These are phyloP conservation scores for Drosophila sordidula DNA, from an alignment of 2,888 invertebrate genomes.

Conservation along the genomic window DNA sequence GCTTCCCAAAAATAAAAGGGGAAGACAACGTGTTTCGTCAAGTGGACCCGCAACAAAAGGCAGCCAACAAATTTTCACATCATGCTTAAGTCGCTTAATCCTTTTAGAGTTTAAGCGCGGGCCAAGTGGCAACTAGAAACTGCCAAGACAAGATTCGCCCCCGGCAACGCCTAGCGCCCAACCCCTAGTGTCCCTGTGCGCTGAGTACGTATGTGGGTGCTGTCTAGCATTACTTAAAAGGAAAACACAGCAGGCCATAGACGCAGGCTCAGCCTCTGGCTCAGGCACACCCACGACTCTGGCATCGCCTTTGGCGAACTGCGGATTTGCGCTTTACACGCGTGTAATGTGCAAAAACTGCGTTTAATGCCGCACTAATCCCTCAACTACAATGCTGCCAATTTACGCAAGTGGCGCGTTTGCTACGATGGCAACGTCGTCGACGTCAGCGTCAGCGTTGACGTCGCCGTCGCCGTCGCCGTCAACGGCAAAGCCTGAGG, in stretches of 20 bases:
- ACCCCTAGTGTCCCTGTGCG: neutral
- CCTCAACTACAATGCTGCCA: slow-evolving; percentile 81
- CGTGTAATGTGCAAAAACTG: slow-evolving; percentile 82
- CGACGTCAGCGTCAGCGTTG: neutral
- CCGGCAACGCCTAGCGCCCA: slow-evolving; percentile 4
- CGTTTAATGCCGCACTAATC: slow-evolving; percentile 81
- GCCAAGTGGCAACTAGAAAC: slow-evolving; percentile 62
- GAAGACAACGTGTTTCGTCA: slow-evolving; percentile 42
- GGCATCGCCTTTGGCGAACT: slow-evolving; percentile 53
- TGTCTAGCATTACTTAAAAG: slow-evolving; percentile 66
- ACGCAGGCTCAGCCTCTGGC: neutral
- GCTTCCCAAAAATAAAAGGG: slow-evolving; percentile 5
- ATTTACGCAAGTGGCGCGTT: slow-evolving; percentile 77
- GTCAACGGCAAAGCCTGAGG: slow-evolving; percentile 39
- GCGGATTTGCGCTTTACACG: slow-evolving; percentile 75
- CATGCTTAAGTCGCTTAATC: slow-evolving; percentile 76
- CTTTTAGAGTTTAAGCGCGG: slow-evolving; percentile 73
- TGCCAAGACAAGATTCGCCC: slow-evolving; percentile 49
- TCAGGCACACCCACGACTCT: slow-evolving; percentile 19
- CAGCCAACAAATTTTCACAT: slow-evolving; percentile 77
- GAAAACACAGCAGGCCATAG: slow-evolving; percentile 37
- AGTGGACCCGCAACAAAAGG: slow-evolving; percentile 45
- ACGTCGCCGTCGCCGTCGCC: neutral
- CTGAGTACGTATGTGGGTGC: slow-evolving; percentile 23
- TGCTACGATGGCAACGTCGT: slow-evolving; percentile 42